A percentile compares a stretch with the other conserved stretches of the same genome.
These are phyloP conservation scores for Ochropleura plecta DNA, from an alignment of 2,888 invertebrate species.

Conservation along the genomic window DNA sequence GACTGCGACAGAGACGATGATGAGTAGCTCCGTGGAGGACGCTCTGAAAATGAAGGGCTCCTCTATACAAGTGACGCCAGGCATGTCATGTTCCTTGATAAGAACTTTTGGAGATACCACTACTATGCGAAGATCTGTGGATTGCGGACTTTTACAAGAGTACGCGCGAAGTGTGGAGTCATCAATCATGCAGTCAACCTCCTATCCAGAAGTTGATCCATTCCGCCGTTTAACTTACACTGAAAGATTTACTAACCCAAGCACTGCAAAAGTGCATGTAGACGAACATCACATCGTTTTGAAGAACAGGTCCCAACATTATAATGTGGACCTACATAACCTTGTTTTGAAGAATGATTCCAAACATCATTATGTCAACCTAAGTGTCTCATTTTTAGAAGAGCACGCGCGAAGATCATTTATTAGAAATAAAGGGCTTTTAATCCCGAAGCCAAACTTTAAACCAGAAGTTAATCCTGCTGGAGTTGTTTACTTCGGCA, in stretches of 20 bases:
- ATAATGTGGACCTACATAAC: background rate
- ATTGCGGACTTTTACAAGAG: slow-evolving; percentile 77
- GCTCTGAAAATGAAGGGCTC: slow-evolving; percentile 78
- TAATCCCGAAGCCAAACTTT: background rate
- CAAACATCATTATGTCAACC: background rate
- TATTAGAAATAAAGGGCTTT: background rate
- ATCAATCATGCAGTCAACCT: background rate
- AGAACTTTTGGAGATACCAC: slow-evolving; percentile 67
- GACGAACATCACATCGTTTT: background rate
- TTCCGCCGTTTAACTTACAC: background rate
- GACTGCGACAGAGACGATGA: slow-evolving; percentile 53
- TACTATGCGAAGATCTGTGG: slow-evolving; percentile 70
- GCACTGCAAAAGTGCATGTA: background rate
- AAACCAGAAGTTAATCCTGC: background rate
- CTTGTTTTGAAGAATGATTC: background rate
- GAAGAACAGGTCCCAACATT: background rate
- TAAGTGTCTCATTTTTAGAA: background rate
- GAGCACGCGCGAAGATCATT: background rate
- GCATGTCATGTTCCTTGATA: slow-evolving; percentile 79
- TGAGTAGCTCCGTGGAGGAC: slow-evolving; percentile 64
- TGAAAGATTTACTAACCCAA: background rate
- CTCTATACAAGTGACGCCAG: slow-evolving; percentile 75
- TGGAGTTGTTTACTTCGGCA: background rate
- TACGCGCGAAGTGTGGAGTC: slow-evolving; percentile 72
- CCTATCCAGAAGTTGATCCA: background rate